Evolutionary conservation across 2,888 invertebrate species (phyloP).

Genomic region (Leptogaster cylindrica): DNA sequence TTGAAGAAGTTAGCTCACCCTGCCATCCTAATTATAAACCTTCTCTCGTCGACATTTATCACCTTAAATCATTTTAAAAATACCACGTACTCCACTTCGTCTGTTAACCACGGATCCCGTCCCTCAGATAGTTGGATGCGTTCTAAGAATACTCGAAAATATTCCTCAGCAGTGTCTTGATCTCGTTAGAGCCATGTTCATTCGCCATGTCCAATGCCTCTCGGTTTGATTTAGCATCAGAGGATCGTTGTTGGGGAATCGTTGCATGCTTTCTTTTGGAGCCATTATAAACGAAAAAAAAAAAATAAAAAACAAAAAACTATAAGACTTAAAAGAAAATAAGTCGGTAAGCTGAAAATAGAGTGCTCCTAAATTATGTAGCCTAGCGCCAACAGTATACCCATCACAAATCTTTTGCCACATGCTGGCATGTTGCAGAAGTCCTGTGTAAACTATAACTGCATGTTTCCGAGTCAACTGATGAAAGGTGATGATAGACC

Average conservation of each 20-base stretch:
- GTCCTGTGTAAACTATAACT: conserved; percentile 1
- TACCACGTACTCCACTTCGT: not conserved
- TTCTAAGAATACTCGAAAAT: conserved; percentile 7
- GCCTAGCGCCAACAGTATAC: not conserved
- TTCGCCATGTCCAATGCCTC: no score
- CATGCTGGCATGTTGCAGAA: not conserved
- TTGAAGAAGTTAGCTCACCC: not conserved
- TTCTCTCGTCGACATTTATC: conserved; percentile 21
- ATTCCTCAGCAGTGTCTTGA: no score
- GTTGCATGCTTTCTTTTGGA: not conserved
- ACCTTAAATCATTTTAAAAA: conserved; percentile 39
- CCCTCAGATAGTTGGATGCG: not conserved
- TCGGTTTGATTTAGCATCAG: no score
- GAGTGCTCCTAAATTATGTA: conserved; percentile 19
- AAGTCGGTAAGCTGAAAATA: conserved; percentile 10
- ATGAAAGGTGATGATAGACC: conserved; percentile 11
- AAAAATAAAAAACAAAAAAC: no score
- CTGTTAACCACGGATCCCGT: conserved; percentile 1
- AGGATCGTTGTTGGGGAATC: not conserved
- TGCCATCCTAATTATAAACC: conserved; percentile 19
- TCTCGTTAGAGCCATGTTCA: no score
- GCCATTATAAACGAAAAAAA: no score
- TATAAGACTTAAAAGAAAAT: no score
- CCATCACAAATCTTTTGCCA: conserved; percentile 22
- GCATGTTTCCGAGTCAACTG: not conserved